A percentile compares a stretch with the other conserved stretches of the same genome.
Evolutionary conservation across 1,140 invertebrate genomes (phyloP).

Genomic region (Atta colombica): DNA sequence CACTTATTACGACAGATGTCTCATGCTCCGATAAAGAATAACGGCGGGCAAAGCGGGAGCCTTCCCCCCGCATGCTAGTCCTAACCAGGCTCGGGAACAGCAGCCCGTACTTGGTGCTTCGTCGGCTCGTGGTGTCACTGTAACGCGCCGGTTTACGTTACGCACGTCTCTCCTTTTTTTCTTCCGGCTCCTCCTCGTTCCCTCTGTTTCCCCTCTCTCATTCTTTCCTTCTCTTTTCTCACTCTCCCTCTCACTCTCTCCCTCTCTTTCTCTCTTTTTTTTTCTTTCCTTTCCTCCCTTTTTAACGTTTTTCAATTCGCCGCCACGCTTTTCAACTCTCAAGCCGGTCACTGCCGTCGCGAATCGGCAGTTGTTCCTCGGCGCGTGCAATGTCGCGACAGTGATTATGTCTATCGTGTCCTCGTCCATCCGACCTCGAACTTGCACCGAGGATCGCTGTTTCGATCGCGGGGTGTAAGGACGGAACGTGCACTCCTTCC

Average conservation of each 20-base stretch:
- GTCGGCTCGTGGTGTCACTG: conserved; percentile 70
- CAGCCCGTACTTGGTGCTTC: conserved; percentile 71
- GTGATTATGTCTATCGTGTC: conserved; percentile 71
- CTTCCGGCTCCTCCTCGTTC: conserved; percentile 52
- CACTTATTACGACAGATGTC: conserved; percentile 86
- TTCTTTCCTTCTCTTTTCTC: conserved; percentile 3
- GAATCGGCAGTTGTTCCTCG: conserved; percentile 45
- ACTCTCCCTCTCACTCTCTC: neutral
- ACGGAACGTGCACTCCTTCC: neutral
- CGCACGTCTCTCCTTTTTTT: conserved; percentile 48
- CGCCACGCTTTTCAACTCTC: conserved; percentile 1
- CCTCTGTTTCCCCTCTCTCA: conserved; percentile 33
- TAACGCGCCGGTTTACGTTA: conserved; percentile 65
- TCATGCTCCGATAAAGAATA: conserved; percentile 85
- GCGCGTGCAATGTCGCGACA: conserved; percentile 68
- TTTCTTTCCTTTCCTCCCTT: neutral
- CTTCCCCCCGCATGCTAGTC: conserved; percentile 76
- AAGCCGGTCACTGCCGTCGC: conserved; percentile 12
- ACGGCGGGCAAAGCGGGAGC: conserved; percentile 75
- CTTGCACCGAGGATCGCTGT: conserved; percentile 25
- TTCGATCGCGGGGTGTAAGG: conserved; percentile 1
- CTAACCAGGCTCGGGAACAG: conserved; percentile 75
- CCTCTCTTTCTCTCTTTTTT: neutral
- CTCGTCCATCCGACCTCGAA: conserved; percentile 53
- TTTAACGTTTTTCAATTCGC: neutral